Conservation (phyloP, 2,797 vertebrate genomes). For the Lagocephalus sceleratus region DNA sequence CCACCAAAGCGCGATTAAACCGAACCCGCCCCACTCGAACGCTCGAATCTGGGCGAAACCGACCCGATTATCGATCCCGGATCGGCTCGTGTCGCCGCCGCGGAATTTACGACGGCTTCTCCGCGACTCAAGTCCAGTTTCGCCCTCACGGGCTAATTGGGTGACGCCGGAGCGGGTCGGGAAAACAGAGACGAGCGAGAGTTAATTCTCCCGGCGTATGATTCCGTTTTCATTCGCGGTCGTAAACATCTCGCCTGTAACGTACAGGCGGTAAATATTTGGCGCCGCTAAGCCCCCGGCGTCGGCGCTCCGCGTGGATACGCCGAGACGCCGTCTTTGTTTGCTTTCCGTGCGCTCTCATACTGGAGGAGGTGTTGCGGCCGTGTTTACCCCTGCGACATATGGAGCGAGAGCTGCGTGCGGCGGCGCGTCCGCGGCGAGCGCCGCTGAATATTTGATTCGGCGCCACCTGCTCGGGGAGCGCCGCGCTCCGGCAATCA, state of each 20-base stretch:
- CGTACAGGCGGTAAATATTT: not conserved
- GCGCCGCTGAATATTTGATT: conserved; percentile 59
- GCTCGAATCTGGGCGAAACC: too few relatives aligned
- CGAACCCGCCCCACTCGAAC: too few relatives aligned
- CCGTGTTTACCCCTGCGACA: conserved; percentile 37
- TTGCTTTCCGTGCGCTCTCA: conserved; percentile 16
- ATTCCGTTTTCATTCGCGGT: conserved; percentile 16
- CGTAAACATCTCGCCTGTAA: conserved; percentile 21
- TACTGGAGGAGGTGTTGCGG: conserved; percentile 1
- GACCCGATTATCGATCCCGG: too few relatives aligned
- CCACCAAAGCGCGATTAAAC: too few relatives aligned
- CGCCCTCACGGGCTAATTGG: too few relatives aligned
- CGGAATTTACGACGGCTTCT: too few relatives aligned
- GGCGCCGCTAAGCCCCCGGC: too few relatives aligned
- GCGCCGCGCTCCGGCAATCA: conserved; percentile 24
- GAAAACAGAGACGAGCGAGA: not conserved
- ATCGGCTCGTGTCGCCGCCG: too few relatives aligned
- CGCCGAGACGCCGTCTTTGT: conserved; percentile 5
- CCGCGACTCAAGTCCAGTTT: too few relatives aligned
- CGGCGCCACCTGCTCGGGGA: conserved; percentile 51
- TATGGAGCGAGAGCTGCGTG: conserved; percentile 35
- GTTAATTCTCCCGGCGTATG: conserved; percentile 14
- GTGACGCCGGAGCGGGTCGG: not conserved
- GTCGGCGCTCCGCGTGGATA: too few relatives aligned
- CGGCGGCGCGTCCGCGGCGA: conserved; percentile 28